These are phyloP conservation scores for Procavia capensis DNA, from an alignment of 2,113 vertebrate species.

Conservation along the genomic window DNA sequence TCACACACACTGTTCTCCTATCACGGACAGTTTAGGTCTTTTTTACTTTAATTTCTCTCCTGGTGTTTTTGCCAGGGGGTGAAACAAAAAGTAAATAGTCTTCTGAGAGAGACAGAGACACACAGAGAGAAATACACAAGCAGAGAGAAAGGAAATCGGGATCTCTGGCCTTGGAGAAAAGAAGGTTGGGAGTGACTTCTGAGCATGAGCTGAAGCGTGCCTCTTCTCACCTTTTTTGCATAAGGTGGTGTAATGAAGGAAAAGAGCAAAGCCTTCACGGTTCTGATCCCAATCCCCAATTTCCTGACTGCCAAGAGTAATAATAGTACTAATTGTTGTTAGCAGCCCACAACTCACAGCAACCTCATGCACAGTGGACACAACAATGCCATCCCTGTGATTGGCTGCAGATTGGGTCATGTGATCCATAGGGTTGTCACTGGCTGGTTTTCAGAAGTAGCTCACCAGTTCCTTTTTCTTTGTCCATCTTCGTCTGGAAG, in stretches of 20 bases:
- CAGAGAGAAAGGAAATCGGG: not conserved
- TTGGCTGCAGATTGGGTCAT: not conserved
- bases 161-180: no score
- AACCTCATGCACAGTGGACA: not conserved
- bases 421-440: not conserved
- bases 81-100: not conserved
- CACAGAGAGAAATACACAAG: no score
- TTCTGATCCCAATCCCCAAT: not conserved
- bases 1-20: not conserved
- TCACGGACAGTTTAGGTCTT: slow-evolving; percentile 17
- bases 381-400: not conserved
- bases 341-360: not conserved
- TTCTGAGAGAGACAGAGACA: not conserved
- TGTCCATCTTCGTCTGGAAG: not conserved
- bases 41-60: slow-evolving; percentile 66
- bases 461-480: not conserved
- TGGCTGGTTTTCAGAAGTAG: not conserved
- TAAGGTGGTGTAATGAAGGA: not conserved
- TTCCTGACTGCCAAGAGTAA: not conserved
- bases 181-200: fast-evolving
- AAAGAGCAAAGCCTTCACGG: not conserved
- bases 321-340: not conserved
- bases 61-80: not conserved
- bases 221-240: not conserved
- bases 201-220: fast-evolving